Evolutionary conservation across 2,113 vertebrate genomes (phyloP), one percentile per base, ranked within the genome.

Genomic region (Halichoeres trimaculatus): DNA sequence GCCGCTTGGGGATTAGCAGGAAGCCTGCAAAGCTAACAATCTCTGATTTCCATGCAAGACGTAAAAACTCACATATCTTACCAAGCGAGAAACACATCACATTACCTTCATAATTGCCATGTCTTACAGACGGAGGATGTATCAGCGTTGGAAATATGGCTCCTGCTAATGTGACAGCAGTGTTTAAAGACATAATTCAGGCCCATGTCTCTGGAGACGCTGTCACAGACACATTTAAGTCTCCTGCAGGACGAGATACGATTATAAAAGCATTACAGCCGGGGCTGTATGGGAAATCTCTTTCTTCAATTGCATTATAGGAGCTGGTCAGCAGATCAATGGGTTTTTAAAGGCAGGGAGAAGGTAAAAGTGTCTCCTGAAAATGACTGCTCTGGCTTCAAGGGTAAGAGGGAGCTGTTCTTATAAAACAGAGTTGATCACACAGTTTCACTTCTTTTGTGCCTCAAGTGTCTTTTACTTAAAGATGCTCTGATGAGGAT

Each of bases 241-340:
- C 59, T 76, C 48, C 61, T 56, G 50, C 72, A 73, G 43, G 52
- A 52, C 59, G 50, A 68, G 58, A 89, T 85, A 66, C 75, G 57
- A 75, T 89, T 74, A 81, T 45, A 38, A 38, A 16, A 51, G 59
- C 48, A 51, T 86, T 65, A 71, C 24, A 8, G 51, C 34, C 56
- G 4, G 4, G 13, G 48, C 20, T 75, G 53, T 60, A 43, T 60
- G 55, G 58, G 48, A 78, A 78, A 89, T 85, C 22, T 74, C 56
- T 70, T 43, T 75, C 64, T 85, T 34, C 80, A 84, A 84, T 83
- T 86, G 66, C 43, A 80, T 91, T 84, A 73, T 72, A 34, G 60
- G 80, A 59, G 77, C 85, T 88, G 80, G 82, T 91, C 85, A 91
- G 20, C 52, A 48, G 70, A 87, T 92, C 78, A 73, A 81, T 88